phyloP scores from a whole-genome alignment of 2,113 vertebrate species.

The Petrocephalus zakoni region DNA sequence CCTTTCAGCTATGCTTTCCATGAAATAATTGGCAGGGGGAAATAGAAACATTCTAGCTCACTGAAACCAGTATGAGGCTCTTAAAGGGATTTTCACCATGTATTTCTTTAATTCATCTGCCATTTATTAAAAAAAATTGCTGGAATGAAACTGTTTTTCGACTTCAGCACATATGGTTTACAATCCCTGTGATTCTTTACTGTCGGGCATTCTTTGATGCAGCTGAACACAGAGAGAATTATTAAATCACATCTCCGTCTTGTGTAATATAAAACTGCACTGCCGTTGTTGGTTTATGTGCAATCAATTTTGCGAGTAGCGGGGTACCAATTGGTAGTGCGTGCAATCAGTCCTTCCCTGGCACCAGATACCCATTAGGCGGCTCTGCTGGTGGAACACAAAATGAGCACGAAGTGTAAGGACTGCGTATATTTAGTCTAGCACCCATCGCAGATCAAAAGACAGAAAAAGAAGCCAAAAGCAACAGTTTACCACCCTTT shows the following conservation, averaged over 20 bases:
- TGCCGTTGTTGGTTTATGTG: slow-evolving; percentile 52
- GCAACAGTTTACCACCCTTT: slow-evolving; percentile 35
- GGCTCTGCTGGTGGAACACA: background rate
- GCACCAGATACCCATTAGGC: slow-evolving; percentile 24
- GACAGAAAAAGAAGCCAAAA: slow-evolving; percentile 33
- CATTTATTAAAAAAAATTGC: background rate
- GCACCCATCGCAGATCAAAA: slow-evolving; percentile 35
- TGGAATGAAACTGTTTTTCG: slow-evolving; percentile 39
- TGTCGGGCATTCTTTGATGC: slow-evolving; percentile 72
- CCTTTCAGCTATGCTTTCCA: background rate
- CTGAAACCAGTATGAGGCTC: background rate
- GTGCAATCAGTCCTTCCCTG: slow-evolving; percentile 61
- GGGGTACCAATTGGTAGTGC: slow-evolving; percentile 58
- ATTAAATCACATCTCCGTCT: slow-evolving; percentile 74
- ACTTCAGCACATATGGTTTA: slow-evolving; percentile 69
- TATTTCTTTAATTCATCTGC: background rate
- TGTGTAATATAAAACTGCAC: slow-evolving; percentile 75
- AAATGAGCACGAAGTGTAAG: slow-evolving; percentile 21
- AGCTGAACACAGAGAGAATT: slow-evolving; percentile 71
- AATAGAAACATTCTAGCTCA: background rate
- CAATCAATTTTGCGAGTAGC: slow-evolving; percentile 62
- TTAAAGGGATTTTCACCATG: background rate
- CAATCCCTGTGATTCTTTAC: slow-evolving; percentile 70
- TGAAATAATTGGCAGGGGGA: background rate
- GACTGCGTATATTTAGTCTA: slow-evolving; percentile 39